Evolutionary conservation across 2,797 vertebrate genomes (phyloP), one percentile per base, ranked within the genome.

Genomic region (Pterois miles): DNA sequence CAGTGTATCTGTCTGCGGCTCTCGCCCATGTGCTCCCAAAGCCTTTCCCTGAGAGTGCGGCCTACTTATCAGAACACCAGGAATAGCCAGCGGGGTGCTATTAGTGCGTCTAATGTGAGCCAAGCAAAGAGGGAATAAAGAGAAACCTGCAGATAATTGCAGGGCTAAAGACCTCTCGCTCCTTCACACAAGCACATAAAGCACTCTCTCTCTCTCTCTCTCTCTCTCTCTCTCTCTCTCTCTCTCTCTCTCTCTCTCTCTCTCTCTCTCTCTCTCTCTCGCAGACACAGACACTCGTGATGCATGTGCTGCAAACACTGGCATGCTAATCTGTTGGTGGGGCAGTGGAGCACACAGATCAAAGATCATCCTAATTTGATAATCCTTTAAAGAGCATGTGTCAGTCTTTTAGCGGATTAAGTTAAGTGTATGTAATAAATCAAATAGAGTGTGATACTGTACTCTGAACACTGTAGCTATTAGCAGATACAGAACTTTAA

Each of bases 31-130:
- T 81, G 86, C 88, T 89, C 69, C 71, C 67, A 58, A 78, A 92
- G 88, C 90, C 88, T 92, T 93, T 96, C 95, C 94, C 95, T 87
- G 88, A 83, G 94, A 94, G 93, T 90, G 85, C 83, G 90, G 93
- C 94, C 95, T 94, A 95, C 88, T 95, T 96, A 91, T 66, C 60
- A 70, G 85, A 82, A 85, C 85, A 91, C 93, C 94, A 92, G 93
- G 94, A 96, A 95, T 96, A 95, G 94, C 93, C 90, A 63, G 68
- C 76, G 78, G 88, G 87, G 81, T 86, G 89, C 90, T 92, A 94
- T 94, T 93, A 93, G 83, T 76, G 84, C 75, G 43, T 65, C 92
- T 92, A 94, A 95, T 95, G 81, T 94, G 93, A 95, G 92, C 89
- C 92, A 90, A 83, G 91, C 88, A 91, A 84, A 89, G 90, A 86